A percentile compares a stretch with the other conserved stretches of the same genome.
Evolutionary conservation across 2,113 vertebrate genomes (phyloP).

Genomic region (Gambusia affinis): DNA sequence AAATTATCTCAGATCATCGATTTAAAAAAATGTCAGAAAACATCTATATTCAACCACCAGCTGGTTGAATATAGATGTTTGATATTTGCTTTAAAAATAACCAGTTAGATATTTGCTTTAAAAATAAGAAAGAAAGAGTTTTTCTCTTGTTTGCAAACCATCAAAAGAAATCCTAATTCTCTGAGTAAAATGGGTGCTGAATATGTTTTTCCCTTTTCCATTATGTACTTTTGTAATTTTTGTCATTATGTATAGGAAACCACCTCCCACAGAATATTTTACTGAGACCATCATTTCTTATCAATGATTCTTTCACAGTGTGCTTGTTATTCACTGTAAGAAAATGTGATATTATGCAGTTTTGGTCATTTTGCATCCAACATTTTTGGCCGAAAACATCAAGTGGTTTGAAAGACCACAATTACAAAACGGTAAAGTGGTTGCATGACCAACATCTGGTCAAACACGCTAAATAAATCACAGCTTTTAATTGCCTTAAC

Average conservation of each 20-base stretch:
- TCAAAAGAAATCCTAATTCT: not conserved
- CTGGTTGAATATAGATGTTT: too few species aligned
- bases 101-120: not conserved
- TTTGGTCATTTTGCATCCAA: not conserved
- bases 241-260: too few species aligned
- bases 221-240: not conserved
- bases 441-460: not conserved
- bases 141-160: not conserved
- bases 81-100: too few species aligned
- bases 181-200: not conserved
- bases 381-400: not conserved
- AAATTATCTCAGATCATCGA: slow-evolving; percentile 2
- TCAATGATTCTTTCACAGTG: not conserved
- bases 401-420: not conserved
- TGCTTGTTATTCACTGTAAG: not conserved
- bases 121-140: not conserved
- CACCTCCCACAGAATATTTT: not conserved
- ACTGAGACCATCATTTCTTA: not conserved
- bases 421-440: not conserved
- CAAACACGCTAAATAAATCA: not conserved
- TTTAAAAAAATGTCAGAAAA: not conserved
- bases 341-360: not conserved
- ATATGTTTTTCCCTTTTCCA: not conserved
- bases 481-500: not conserved
- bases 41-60: not conserved